phyloP scores from a whole-genome alignment of 64 coral and sea anemone genomes.

The Orbicella faveolata region DNA sequence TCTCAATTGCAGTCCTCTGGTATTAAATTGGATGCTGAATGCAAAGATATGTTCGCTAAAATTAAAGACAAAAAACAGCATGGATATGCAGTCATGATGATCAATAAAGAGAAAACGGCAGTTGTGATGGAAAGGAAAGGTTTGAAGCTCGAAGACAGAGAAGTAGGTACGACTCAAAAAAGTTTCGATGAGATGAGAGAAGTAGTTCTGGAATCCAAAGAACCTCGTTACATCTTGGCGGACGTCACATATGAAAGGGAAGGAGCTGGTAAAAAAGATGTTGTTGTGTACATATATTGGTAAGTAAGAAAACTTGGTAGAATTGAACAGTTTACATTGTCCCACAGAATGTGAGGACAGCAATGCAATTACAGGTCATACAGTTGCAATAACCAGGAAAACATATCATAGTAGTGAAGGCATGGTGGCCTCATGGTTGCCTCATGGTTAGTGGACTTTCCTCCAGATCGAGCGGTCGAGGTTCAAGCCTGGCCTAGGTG shows the following conservation, averaged over 20 bases:
- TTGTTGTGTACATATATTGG: conserved; percentile 2
- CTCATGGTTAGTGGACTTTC: too few relatives aligned
- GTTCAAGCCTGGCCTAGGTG: too few relatives aligned
- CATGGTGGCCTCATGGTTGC: too few relatives aligned
- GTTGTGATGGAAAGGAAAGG: not conserved
- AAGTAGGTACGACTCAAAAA: not conserved
- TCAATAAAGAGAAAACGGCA: not conserved
- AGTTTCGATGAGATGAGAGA: conserved; percentile 4
- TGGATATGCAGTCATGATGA: conserved; percentile 23
- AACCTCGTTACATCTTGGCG: conserved; percentile 6
- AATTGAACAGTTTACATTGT: too few relatives aligned
- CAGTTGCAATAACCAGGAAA: too few relatives aligned
- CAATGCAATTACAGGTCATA: too few relatives aligned
- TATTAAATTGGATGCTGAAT: not conserved
- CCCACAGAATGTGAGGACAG: too few relatives aligned
- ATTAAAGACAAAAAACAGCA: not conserved
- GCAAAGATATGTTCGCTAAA: conserved; percentile 1
- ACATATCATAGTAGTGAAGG: too few relatives aligned
- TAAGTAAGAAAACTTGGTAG: not conserved
- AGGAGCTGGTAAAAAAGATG: not conserved
- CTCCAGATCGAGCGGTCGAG: too few relatives aligned
- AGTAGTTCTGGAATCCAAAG: not conserved
- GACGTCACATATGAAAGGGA: not conserved
- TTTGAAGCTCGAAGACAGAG: not conserved
- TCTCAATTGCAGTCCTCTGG: too few relatives aligned